phyloP scores from a whole-genome alignment of 2,797 vertebrate genomes.

The Pseudomugil tenellus region DNA sequence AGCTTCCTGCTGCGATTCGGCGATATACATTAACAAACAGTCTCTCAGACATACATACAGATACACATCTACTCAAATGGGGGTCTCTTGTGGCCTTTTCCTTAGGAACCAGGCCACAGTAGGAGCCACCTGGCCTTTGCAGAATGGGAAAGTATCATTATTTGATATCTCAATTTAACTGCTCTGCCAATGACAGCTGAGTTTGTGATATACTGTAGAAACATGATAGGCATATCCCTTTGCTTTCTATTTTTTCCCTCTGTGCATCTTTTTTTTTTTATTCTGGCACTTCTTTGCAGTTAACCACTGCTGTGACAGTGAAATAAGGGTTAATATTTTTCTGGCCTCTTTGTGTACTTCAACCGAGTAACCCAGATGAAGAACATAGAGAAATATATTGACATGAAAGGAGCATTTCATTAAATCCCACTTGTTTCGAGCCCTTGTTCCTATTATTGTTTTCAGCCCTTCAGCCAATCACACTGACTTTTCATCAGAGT shows the following conservation, averaged over 20 bases:
- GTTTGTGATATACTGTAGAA: slow-evolving; percentile 23
- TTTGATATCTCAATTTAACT: slow-evolving; percentile 75
- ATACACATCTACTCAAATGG: slow-evolving; percentile 40
- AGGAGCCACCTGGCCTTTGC: slow-evolving; percentile 68
- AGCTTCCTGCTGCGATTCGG: slow-evolving; percentile 66
- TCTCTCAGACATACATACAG: slow-evolving; percentile 36
- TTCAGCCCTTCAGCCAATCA: slow-evolving; percentile 66
- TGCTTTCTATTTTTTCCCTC: slow-evolving; percentile 15
- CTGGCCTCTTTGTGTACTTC: slow-evolving; percentile 49
- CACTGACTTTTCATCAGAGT: slow-evolving; percentile 65
- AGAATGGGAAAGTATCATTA: slow-evolving; percentile 58
- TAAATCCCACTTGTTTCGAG: slow-evolving; percentile 71
- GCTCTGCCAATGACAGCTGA: slow-evolving; percentile 5
- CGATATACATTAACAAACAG: slow-evolving; percentile 58
- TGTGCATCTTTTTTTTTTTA: slow-evolving; percentile 33
- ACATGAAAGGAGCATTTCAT: slow-evolving; percentile 69
- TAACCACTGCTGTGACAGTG: slow-evolving; percentile 34
- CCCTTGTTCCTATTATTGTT: slow-evolving; percentile 68
- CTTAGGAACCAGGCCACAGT: slow-evolving; percentile 70
- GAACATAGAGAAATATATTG: slow-evolving; percentile 55
- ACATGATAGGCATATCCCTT: slow-evolving; percentile 17
- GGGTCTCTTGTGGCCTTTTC: slow-evolving; percentile 60
- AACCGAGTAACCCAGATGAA: slow-evolving; percentile 54
- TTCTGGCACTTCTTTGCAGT: slow-evolving; percentile 27
- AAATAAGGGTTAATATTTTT: slow-evolving; percentile 51